These are phyloP conservation scores for Tupaia tana DNA, from an alignment of 2,113 vertebrate species.

Conservation along the genomic window DNA sequence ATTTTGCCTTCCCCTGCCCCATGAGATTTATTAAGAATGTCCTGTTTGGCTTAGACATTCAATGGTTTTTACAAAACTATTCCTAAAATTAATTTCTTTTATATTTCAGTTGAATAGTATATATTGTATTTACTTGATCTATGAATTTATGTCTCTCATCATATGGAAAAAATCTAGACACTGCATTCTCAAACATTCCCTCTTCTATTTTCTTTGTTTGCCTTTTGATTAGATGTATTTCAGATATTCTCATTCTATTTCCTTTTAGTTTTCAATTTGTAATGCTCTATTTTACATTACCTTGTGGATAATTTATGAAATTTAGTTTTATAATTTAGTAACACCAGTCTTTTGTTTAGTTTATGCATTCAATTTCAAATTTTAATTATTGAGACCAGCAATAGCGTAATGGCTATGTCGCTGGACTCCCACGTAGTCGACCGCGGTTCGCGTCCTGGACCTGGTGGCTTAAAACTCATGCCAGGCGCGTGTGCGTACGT, in stretches of 20 bases:
- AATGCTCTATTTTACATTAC: background rate
- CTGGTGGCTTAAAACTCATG: too few relatives aligned
- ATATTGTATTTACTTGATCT: background rate
- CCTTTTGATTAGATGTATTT: background rate
- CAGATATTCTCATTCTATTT: background rate
- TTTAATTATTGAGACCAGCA: background rate
- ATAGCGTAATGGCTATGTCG: too few relatives aligned
- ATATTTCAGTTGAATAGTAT: background rate
- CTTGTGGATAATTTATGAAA: background rate
- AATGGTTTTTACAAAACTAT: background rate
- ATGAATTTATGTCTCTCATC: background rate
- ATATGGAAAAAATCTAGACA: background rate
- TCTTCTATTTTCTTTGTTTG: background rate
- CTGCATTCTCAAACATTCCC: background rate
- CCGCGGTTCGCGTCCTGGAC: too few relatives aligned
- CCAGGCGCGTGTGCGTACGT: too few relatives aligned
- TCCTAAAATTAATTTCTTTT: background rate
- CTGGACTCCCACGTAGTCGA: too few relatives aligned
- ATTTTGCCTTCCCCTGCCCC: background rate
- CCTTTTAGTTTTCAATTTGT: background rate
- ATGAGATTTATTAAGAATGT: background rate
- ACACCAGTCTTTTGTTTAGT: background rate
- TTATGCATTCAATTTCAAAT: background rate
- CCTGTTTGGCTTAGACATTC: background rate
- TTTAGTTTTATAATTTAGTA: background rate